A percentile compares a stretch with the other conserved stretches of the same genome.
These are phyloP conservation scores for Pseudomyrmex cubaensis DNA, from an alignment of 1,140 invertebrate species.

Conservation along the genomic window DNA sequence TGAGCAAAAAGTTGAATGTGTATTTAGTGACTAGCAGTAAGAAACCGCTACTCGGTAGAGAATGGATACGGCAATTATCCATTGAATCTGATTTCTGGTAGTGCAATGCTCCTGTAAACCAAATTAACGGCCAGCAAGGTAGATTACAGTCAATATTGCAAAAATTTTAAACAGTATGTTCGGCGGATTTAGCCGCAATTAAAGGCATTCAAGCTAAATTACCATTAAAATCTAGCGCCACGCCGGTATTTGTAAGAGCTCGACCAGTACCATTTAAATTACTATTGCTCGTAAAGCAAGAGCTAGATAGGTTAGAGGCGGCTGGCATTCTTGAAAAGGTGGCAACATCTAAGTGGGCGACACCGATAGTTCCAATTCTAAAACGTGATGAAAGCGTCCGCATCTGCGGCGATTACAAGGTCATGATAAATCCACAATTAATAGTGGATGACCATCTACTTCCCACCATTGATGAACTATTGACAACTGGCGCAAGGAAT, in stretches of 20 bases:
- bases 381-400: conserved; percentile 15
- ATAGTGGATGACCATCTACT: conserved; percentile 14
- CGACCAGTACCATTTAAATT: conserved; percentile 34
- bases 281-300: background rate
- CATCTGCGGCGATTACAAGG: conserved; percentile 37
- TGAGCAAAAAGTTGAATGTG: no score
- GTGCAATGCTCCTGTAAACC: no score
- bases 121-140: no score
- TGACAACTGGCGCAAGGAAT: background rate
- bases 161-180: background rate
- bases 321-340: background rate
- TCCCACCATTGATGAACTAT: conserved; percentile 23
- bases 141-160: background rate
- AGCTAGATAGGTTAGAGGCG: background rate
- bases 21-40: no score
- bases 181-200: background rate
- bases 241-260: conserved; percentile 39
- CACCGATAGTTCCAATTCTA: conserved; percentile 11
- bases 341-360: background rate
- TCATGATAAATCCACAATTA: conserved; percentile 14
- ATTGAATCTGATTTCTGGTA: no score
- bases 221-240: background rate
- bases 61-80: no score
- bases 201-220: conserved; percentile 15
- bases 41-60: no score